Conservation (phyloP, 2,888 invertebrate species). For the Aquatica leii region DNA sequence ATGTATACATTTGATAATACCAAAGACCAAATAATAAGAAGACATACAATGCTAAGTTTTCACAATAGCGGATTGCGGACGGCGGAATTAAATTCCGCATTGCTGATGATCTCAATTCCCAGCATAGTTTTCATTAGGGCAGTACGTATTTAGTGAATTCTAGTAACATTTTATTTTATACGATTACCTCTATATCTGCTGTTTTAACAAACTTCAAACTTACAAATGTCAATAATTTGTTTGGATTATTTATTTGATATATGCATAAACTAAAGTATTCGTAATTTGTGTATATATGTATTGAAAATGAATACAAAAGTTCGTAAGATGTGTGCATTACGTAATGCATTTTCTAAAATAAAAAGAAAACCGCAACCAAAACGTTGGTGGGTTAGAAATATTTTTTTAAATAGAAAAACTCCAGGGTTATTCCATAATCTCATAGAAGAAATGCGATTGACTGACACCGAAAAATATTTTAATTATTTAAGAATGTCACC, state of each 20-base stretch:
- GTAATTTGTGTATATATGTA: too few relatives aligned
- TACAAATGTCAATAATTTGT: background rate
- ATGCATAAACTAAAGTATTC: too few relatives aligned
- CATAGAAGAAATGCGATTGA: background rate
- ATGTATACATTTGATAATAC: too few relatives aligned
- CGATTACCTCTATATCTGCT: too few relatives aligned
- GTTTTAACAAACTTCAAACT: background rate
- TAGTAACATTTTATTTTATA: too few relatives aligned
- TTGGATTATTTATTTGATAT: background rate
- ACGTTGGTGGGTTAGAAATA: background rate
- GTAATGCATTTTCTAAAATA: too few relatives aligned
- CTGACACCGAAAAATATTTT: background rate
- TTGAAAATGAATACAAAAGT: background rate
- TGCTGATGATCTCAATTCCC: background rate
- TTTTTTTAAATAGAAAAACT: background rate
- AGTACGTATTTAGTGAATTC: too few relatives aligned
- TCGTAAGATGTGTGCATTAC: background rate
- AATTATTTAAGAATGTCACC: background rate
- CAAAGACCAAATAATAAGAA: too few relatives aligned
- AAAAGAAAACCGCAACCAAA: background rate
- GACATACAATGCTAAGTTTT: background rate
- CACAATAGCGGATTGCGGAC: background rate
- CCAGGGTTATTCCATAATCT: background rate
- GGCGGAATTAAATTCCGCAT: background rate
- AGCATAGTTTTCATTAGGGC: too few relatives aligned